phyloP scores from a whole-genome alignment of 2,797 vertebrate species.

The Lateolabrax maculatus region DNA sequence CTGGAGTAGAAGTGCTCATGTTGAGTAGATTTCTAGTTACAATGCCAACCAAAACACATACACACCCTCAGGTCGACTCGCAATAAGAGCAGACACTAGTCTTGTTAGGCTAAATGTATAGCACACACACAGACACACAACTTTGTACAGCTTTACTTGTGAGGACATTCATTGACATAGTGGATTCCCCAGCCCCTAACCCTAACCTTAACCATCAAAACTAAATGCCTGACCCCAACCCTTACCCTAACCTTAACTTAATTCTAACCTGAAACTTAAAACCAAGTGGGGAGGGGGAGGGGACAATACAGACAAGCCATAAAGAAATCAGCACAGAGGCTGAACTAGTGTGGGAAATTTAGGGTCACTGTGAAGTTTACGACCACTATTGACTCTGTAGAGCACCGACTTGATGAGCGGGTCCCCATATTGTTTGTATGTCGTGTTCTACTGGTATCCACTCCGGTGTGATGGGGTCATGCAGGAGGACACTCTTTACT shows the following conservation, averaged over 20 bases:
- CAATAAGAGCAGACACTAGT: conserved; percentile 13
- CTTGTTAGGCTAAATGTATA: conserved; percentile 4
- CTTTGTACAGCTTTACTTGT: too few relatives aligned
- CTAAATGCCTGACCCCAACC: too few relatives aligned
- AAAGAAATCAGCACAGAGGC: background rate
- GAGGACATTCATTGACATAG: too few relatives aligned
- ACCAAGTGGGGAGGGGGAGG: too few relatives aligned
- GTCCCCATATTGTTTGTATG: background rate
- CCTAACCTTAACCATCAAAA: too few relatives aligned
- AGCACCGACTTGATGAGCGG: background rate
- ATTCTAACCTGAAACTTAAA: too few relatives aligned
- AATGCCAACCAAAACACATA: background rate
- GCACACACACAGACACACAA: background rate
- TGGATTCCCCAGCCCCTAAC: too few relatives aligned
- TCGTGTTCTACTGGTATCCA: background rate
- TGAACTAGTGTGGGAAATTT: background rate
- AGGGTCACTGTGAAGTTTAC: background rate
- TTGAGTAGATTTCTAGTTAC: background rate
- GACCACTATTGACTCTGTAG: background rate
- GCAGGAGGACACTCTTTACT: background rate
- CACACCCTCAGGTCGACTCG: background rate
- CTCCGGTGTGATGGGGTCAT: background rate
- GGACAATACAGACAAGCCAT: background rate
- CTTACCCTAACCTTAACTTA: too few relatives aligned
- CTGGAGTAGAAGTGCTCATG: background rate